These are phyloP conservation scores for Siniperca undulata DNA, from an alignment of 2,797 vertebrate genomes.

Conservation along the genomic window DNA sequence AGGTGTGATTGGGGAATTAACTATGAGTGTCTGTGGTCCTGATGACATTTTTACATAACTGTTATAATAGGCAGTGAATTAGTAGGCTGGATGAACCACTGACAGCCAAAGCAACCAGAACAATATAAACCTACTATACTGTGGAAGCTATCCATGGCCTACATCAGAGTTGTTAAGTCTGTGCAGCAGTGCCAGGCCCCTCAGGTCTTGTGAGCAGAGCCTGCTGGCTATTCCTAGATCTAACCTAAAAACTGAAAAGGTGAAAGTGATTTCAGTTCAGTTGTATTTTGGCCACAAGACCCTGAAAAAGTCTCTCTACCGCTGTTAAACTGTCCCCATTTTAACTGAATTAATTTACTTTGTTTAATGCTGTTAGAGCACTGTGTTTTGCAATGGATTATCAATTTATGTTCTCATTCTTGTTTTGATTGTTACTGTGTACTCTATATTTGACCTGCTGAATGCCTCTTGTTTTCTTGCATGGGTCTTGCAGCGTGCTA, in stretches of 20 bases:
- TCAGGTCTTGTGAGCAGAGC: constrained; percentile 47
- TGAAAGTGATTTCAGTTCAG: constrained; percentile 34
- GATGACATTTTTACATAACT: constrained; percentile 18
- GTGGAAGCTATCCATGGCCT: constrained; percentile 58
- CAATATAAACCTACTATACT: constrained; percentile 31
- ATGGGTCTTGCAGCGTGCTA: not conserved
- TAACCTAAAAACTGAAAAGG: constrained; percentile 68
- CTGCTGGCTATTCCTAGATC: constrained; percentile 60
- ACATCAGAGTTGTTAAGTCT: constrained; percentile 44
- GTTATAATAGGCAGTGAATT: constrained; percentile 6
- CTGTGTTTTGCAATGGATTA: not conserved
- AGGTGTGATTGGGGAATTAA: constrained; percentile 23
- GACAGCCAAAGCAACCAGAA: constrained; percentile 28
- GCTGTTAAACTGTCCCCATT: not conserved
- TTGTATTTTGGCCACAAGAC: not conserved
- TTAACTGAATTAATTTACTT: not conserved
- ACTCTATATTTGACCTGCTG: not conserved
- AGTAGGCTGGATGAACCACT: not conserved
- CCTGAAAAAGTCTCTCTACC: not conserved
- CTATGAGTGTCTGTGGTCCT: not conserved
- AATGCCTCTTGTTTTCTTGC: constrained; percentile 5
- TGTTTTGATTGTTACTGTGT: not conserved
- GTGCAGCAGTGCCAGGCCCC: constrained; percentile 56
- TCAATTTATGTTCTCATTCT: not conserved
- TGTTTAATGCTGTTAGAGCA: not conserved